Base-by-base conservation (phyloP, 92 coral and sea anemone species). In the Nematostella vectensis region DNA sequence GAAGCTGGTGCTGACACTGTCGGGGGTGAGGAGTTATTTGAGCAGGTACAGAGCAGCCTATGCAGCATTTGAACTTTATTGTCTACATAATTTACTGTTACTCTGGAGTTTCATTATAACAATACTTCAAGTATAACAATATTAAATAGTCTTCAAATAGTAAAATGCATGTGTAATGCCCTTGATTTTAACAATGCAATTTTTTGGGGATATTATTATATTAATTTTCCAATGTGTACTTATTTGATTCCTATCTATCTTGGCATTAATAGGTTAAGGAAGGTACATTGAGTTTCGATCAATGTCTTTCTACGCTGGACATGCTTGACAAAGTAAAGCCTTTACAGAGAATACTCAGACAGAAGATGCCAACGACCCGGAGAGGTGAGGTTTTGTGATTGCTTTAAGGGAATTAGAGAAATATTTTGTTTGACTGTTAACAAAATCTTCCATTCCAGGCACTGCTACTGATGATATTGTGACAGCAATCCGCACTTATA, bases 351-450 rank as follows among this genome's bases (percentile, higher is more conserved):
- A 55, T 75, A 25, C 69, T 91, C 3, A 74, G 82, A 68, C 83
- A 91, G 52, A 91, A 91, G 62, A 91, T 85, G 95, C 98, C 98
- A 2, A 87, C 80, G 22, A 75, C 85, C 33, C 68, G 88, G 61
- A 54, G 95, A 78, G 98, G 97, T 89, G 37, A 17, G 42, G 15
- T 33, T 33, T 33, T 33, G 15, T 33, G 15, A 33, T 6, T 33
- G 40, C 40, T 33, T 6, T 33, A 33, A 33, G 8, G 40, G 8
- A 33, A 33, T 6, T n/a, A n/a, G n/a, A n/a, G n/a, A n/a, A n/a
- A n/a, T n/a, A n/a, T n/a, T n/a, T n/a, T n/a, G n/a, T n/a, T n/a
- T n/a, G n/a, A n/a, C n/a, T n/a, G n/a, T n/a, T n/a, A n/a, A n/a
- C n/a, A n/a, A n/a, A n/a, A n/a, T n/a, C n/a, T n/a, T n/a, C n/a